Base-by-base conservation (phyloP, 2,797 vertebrate species). In the Selene dorsalis region DNA sequence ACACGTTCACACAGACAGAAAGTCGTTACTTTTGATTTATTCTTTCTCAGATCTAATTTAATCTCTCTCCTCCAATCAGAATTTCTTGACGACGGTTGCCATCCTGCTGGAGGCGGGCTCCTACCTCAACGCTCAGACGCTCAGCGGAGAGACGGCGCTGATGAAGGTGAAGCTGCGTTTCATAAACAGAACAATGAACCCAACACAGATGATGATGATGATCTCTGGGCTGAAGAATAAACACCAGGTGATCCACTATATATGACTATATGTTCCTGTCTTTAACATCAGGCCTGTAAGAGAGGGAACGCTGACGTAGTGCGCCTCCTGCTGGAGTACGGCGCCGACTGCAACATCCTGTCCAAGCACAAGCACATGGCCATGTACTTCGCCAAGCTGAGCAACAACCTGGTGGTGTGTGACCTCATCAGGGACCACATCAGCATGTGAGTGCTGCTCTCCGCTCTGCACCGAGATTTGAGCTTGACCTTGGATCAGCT, bases 51-150 rank as follows among this genome's bases (percentile, higher is more conserved):
- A 2, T 45, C 26, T 59, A 2, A 38, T 26, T 73, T 35, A 4
- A 0, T 71, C 59, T 4, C 7, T 20, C 1, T 68, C 9, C 17
- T 73, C 35, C 3, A 0, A 0, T 68, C 85, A 99, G 98, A 99
- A 99, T 79, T 97, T 97, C 87, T 80, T 99, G 87, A 98, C 97
- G 0, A 99, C 98, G 0, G 97, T 97, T 52, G 97, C 96, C 10
- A 96, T 99, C 89, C 96, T 99, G 64, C 87, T 99, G 93, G 98
- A 99, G 91, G 97, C 97, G 0, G 98, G 98, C 9, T 96, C 97
- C 0, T 96, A 94, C 62, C 94, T 99, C 62, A 99, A 99, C 61
- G 92, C 95, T 41, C 97, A 98, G 89, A 97, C 97, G 10, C 92
- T 89, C 28, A 95, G 87, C n/a, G 97, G 97, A 4, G 98, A 99